These are phyloP conservation scores for Drosophila niveifrons DNA, from an alignment of 2,888 invertebrate species.

Conservation along the genomic window DNA sequence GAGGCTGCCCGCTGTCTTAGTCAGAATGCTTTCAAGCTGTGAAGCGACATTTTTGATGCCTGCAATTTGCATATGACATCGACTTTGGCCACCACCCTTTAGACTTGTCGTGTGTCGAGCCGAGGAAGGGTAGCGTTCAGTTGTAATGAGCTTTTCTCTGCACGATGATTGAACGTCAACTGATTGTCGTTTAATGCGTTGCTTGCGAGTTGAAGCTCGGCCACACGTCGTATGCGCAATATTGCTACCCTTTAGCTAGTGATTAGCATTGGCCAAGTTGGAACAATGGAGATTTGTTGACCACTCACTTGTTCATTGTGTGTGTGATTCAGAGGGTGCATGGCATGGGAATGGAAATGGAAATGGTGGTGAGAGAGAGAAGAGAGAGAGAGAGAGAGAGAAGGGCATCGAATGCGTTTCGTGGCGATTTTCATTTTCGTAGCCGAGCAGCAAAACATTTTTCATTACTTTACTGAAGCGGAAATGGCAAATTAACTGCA, in stretches of 20 bases:
- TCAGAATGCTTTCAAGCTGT: constrained; percentile 3
- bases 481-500: constrained; percentile 82
- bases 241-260: constrained; percentile 38
- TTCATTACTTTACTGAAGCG: constrained; percentile 78
- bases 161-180: constrained; percentile 37
- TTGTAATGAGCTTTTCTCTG: constrained; percentile 41
- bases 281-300: constrained; percentile 57
- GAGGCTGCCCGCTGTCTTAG: constrained; percentile 47
- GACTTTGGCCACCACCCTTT: neutral
- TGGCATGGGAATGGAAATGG: neutral
- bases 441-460: constrained; percentile 57
- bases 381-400: neutral
- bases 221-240: constrained; percentile 49
- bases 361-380: neutral
- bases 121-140: neutral
- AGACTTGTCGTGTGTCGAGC: neutral
- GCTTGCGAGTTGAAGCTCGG: neutral
- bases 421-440: constrained; percentile 53
- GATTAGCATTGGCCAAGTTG: constrained; percentile 56
- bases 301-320: constrained; percentile 31
- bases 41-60: constrained; percentile 45
- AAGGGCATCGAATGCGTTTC: constrained; percentile 16
- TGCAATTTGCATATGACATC: constrained; percentile 53
- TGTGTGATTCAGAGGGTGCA: neutral
- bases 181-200: constrained; percentile 53